Evolutionary conservation across 2,888 invertebrate genomes (phyloP).

Genomic region (Thelaira solivaga): DNA sequence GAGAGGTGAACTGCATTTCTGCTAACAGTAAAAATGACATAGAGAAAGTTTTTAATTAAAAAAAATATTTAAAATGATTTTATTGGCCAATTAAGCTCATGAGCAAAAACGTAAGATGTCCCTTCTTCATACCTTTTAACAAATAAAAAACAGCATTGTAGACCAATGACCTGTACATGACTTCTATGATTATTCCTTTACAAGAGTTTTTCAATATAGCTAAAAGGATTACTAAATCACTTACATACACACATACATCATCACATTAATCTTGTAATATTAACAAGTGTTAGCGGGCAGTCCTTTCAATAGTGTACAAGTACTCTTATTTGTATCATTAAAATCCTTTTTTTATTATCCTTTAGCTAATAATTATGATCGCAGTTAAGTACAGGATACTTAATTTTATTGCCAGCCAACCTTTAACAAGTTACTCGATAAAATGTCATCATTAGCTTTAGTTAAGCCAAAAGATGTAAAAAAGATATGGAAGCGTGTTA

Average conservation of each 20-base stretch:
- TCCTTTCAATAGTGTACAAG: not conserved
- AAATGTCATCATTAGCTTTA: not conserved
- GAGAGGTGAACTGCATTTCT: no score
- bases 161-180: no score
- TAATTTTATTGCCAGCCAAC: not conserved
- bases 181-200: no score
- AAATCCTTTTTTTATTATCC: slow-evolving; percentile 10
- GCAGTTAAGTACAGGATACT: not conserved
- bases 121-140: no score
- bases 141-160: no score
- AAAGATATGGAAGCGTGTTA: not conserved
- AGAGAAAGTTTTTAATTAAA: no score
- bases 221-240: not conserved
- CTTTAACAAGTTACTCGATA: slow-evolving; percentile 25
- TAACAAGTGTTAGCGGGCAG: not conserved
- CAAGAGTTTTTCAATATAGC: not conserved
- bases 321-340: not conserved
- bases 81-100: no score
- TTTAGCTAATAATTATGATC: not conserved
- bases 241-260: not conserved
- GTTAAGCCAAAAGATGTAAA: no score
- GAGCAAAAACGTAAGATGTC: no score
- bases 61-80: no score
- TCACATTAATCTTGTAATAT: not conserved
- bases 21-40: no score